Evolutionary conservation across 2,888 invertebrate species (phyloP).

Genomic region (Oligia latruncula): DNA sequence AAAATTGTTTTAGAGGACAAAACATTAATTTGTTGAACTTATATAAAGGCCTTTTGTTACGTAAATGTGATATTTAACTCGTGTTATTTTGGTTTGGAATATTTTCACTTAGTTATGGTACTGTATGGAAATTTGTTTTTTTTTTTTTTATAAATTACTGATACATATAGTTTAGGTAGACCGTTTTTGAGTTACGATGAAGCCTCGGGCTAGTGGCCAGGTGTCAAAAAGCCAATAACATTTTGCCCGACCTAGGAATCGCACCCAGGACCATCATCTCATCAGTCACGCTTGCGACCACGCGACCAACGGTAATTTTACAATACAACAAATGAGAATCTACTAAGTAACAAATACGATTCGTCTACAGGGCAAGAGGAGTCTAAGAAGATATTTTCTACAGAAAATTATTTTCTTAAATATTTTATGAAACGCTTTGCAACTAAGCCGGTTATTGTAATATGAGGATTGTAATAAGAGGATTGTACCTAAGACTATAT

Average conservation of each 20-base stretch:
- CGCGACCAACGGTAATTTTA: too few relatives aligned
- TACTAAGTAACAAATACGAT: not conserved
- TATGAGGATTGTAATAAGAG: constrained; percentile 31
- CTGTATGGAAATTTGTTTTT: constrained; percentile 10
- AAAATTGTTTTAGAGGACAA: constrained; percentile 34
- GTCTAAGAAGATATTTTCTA: not conserved
- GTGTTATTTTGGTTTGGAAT: not conserved
- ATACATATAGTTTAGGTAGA: not conserved
- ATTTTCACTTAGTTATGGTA: not conserved
- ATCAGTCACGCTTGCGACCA: too few relatives aligned
- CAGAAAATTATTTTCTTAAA: constrained; percentile 2
- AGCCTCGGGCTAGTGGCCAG: not conserved
- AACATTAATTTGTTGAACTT: constrained; percentile 22
- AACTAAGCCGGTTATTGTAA: constrained; percentile 33
- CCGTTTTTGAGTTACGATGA: not conserved
- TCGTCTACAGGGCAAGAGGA: not conserved
- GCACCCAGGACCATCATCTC: too few relatives aligned
- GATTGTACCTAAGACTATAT: constrained; percentile 28
- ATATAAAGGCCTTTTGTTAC: constrained; percentile 24
- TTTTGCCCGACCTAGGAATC: too few relatives aligned
- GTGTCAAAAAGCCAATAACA: too few relatives aligned
- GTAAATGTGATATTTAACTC: constrained; percentile 1
- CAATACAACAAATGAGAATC: not conserved
- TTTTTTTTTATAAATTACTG: not conserved
- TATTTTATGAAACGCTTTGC: not conserved